phyloP scores from a whole-genome alignment of 1,140 invertebrate genomes.

The Mya arenaria region DNA sequence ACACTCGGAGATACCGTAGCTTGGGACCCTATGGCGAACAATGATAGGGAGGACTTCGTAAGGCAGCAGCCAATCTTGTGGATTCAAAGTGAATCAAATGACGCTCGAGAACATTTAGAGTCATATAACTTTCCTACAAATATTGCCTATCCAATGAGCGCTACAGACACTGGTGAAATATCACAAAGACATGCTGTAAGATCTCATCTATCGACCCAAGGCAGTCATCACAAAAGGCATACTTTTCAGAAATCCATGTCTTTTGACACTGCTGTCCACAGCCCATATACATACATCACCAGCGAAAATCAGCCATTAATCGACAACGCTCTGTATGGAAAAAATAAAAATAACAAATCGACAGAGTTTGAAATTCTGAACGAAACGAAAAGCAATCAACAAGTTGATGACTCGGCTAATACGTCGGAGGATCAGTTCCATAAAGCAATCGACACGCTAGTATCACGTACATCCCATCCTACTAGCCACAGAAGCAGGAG shows the following conservation, averaged over 20 bases:
- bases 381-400: not conserved
- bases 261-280: constrained; percentile 9
- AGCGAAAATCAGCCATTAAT: constrained; percentile 16
- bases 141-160: no score
- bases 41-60: no score
- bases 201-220: no score
- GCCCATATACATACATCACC: constrained; percentile 16
- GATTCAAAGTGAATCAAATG: no score
- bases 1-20: constrained; percentile 9
- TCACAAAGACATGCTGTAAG: no score
- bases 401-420: not conserved
- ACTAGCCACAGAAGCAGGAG: not conserved
- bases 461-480: not conserved
- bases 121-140: no score
- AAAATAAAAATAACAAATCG: not conserved
- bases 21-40: constrained; percentile 47
- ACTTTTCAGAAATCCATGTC: constrained; percentile 33
- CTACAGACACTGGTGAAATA: no score
- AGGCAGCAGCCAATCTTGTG: no score
- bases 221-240: no score
- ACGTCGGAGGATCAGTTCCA: not conserved
- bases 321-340: not conserved
- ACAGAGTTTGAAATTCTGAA: constrained; percentile 24
- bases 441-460: constrained; percentile 2
- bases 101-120: no score